Conservation (phyloP, 2,797 vertebrate genomes). For the Enteromius treurensis region DNA sequence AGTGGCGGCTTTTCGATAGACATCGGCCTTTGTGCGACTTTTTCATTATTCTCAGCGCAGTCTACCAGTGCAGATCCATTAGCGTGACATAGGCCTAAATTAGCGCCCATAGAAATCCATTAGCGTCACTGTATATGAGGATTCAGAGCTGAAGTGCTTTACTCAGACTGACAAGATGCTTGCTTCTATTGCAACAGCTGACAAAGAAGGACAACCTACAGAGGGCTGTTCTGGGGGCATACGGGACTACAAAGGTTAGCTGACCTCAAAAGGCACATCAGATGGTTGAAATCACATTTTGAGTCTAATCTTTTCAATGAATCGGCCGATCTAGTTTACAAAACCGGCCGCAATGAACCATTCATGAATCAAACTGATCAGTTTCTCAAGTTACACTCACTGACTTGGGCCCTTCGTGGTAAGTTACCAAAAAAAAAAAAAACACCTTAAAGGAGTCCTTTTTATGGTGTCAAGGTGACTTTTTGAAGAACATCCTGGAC, state of each 20-base stretch:
- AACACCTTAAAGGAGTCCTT: background rate
- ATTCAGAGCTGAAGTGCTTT: slow-evolving; percentile 40
- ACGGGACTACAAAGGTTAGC: background rate
- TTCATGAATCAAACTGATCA: background rate
- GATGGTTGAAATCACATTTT: background rate
- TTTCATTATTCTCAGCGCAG: slow-evolving; percentile 47
- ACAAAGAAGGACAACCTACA: background rate
- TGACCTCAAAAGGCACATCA: background rate
- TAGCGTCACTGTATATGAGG: slow-evolving; percentile 25
- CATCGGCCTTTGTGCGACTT: slow-evolving; percentile 34
- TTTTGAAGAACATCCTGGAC: background rate
- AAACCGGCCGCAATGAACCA: background rate
- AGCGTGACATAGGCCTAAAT: slow-evolving; percentile 44
- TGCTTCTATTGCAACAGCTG: slow-evolving; percentile 25
- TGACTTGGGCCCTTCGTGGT: background rate
- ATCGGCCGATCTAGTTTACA: background rate
- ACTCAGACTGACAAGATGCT: slow-evolving; percentile 37
- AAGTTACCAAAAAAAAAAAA: background rate
- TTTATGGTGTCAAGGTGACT: background rate
- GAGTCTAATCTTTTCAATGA: background rate
- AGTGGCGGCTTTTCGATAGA: slow-evolving; percentile 24
- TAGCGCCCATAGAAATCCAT: slow-evolving; percentile 43
- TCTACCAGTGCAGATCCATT: slow-evolving; percentile 38
- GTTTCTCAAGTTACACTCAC: background rate
- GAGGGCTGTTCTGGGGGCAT: background rate